Conservation (phyloP, 2,888 invertebrate species). For the Acanthoscelides obtectus region DNA sequence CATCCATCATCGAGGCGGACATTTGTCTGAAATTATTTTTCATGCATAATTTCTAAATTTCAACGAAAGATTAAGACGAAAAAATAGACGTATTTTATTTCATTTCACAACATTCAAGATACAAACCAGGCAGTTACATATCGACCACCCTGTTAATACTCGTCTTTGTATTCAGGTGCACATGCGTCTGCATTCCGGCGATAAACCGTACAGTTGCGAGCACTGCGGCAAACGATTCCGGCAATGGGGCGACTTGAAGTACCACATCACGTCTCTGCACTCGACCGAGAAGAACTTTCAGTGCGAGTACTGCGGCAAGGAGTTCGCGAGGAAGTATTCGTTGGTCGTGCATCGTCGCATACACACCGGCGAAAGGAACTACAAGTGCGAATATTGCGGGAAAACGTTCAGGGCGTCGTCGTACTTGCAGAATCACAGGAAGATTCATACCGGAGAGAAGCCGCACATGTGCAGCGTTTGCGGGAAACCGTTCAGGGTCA, state of each 20-base stretch:
- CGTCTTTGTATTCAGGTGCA: conserved; percentile 66
- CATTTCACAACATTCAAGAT: too few relatives aligned
- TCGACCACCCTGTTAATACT: too few relatives aligned
- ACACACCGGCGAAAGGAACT: conserved; percentile 66
- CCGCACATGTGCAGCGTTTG: conserved; percentile 73
- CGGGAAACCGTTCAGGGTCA: conserved; percentile 76
- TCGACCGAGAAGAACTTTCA: conserved; percentile 77
- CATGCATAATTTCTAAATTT: too few relatives aligned
- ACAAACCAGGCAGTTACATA: too few relatives aligned
- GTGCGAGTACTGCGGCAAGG: conserved; percentile 85
- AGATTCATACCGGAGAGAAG: conserved; percentile 81
- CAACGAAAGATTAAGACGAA: too few relatives aligned
- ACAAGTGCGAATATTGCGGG: conserved; percentile 77
- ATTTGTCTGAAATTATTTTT: too few relatives aligned
- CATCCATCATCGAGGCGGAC: too few relatives aligned
- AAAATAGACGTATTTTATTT: too few relatives aligned
- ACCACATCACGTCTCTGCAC: conserved; percentile 79
- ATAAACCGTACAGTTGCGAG: conserved; percentile 78
- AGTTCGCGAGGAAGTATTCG: conserved; percentile 84
- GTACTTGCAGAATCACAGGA: conserved; percentile 76
- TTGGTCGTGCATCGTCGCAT: conserved; percentile 72
- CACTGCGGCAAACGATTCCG: conserved; percentile 74
- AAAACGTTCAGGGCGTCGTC: conserved; percentile 83
- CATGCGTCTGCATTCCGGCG: conserved; percentile 75
- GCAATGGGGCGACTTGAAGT: conserved; percentile 85